These are phyloP conservation scores for Aptenodytes patagonicus DNA, from an alignment of 2,113 vertebrate genomes.

Conservation along the genomic window DNA sequence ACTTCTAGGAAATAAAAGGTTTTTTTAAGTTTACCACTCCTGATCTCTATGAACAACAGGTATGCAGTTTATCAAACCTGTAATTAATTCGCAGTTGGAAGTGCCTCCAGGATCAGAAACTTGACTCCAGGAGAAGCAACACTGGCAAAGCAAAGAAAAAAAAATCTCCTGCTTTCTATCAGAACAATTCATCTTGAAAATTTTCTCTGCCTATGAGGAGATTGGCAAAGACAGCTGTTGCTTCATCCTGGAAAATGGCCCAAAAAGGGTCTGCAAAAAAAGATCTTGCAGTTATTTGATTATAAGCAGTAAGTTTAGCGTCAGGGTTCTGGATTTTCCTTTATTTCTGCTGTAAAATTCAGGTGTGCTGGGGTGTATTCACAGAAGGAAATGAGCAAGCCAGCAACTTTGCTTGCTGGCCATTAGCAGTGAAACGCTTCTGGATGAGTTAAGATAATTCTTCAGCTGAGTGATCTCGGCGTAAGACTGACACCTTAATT, in stretches of 20 bases:
- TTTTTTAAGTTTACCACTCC: not conserved
- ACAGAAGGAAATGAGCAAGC: not conserved
- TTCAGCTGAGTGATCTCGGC: not conserved
- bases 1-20: not conserved
- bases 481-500: not conserved
- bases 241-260: slow-evolving; percentile 35
- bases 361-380: not conserved
- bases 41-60: not conserved
- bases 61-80: not conserved
- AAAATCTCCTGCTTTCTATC: slow-evolving; percentile 23
- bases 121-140: not conserved
- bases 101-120: not conserved
- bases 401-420: not conserved
- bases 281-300: not conserved
- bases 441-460: not conserved
- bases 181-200: slow-evolving; percentile 46
- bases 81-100: not conserved
- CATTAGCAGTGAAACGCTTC: not conserved
- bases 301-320: not conserved
- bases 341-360: not conserved
- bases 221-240: slow-evolving; percentile 53
- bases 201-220: slow-evolving; percentile 36
- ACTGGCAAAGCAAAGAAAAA: not conserved
- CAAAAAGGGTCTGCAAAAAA: not conserved
- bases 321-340: not conserved